phyloP scores from a whole-genome alignment of 2,888 invertebrate genomes.

The Netelia melanura region DNA sequence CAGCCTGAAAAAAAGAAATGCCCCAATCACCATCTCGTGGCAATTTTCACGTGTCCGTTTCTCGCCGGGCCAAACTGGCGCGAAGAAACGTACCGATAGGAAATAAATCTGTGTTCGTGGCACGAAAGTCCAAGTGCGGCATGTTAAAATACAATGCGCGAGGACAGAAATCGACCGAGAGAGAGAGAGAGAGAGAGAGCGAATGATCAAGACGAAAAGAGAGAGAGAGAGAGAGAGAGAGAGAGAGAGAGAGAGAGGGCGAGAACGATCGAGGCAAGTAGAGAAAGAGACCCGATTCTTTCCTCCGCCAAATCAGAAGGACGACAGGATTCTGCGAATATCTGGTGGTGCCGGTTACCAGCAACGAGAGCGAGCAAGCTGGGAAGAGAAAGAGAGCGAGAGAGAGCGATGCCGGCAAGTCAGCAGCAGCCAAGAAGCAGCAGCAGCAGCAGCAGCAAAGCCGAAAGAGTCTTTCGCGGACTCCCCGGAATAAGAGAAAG shows the following conservation, averaged over 20 bases:
- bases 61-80: conserved; percentile 38
- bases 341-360: conserved; percentile 66
- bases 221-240: conserved; percentile 10
- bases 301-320: conserved; percentile 60
- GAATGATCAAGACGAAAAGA: conserved; percentile 6
- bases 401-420: conserved; percentile 47
- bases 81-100: conserved; percentile 59
- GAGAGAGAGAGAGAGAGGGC: background rate
- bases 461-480: conserved; percentile 28
- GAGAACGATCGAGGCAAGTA: background rate
- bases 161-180: background rate
- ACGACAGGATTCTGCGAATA: conserved; percentile 70
- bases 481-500: conserved; percentile 33
- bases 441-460: conserved; percentile 7
- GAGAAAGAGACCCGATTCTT: conserved; percentile 43
- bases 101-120: conserved; percentile 62
- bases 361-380: conserved; percentile 5
- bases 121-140: conserved; percentile 57
- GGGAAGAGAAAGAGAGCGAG: too few relatives aligned
- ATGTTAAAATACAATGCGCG: conserved; percentile 66
- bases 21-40: conserved; percentile 18
- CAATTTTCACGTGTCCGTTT: conserved; percentile 42
- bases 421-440: background rate
- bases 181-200: background rate
- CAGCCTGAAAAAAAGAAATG: background rate